Evolutionary conservation across 2,888 invertebrate genomes (phyloP).

Genomic region (Clistopyga incitator): DNA sequence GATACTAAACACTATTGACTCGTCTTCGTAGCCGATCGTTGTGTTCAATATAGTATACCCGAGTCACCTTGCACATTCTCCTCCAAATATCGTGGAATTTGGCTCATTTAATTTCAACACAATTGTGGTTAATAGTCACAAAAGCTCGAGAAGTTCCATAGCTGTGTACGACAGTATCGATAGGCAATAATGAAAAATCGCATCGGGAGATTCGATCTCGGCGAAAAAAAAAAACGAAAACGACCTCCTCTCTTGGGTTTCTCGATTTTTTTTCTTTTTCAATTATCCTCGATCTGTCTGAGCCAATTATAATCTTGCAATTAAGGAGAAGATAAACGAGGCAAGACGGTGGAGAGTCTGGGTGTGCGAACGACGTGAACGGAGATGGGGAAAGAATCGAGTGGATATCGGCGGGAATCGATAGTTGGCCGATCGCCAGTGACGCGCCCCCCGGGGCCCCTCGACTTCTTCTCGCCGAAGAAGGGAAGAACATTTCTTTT

Average conservation of each 20-base stretch:
- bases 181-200: constrained; percentile 29
- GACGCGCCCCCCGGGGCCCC: constrained; percentile 5
- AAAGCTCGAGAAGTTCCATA: neutral
- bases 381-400: constrained; percentile 47
- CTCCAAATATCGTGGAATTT: too few relatives aligned
- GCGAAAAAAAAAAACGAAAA: too few relatives aligned
- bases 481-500: constrained; percentile 49
- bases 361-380: constrained; percentile 59
- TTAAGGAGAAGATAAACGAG: constrained; percentile 63
- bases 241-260: neutral
- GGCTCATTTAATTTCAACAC: too few relatives aligned
- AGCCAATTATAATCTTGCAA: constrained; percentile 57
- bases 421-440: constrained; percentile 63
- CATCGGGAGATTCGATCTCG: constrained; percentile 49
- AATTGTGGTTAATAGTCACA: neutral
- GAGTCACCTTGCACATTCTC: neutral
- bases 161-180: neutral
- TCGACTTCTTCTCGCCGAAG: neutral
- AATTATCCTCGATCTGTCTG: constrained; percentile 59
- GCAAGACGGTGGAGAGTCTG: constrained; percentile 76
- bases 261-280: constrained; percentile 40
- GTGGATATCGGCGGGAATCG: constrained; percentile 48
- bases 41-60: neutral
- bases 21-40: neutral
- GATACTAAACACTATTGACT: constrained; percentile 17